Evolutionary conservation across 2,797 vertebrate species (phyloP).

Genomic region (Anisognathus igniventris): DNA sequence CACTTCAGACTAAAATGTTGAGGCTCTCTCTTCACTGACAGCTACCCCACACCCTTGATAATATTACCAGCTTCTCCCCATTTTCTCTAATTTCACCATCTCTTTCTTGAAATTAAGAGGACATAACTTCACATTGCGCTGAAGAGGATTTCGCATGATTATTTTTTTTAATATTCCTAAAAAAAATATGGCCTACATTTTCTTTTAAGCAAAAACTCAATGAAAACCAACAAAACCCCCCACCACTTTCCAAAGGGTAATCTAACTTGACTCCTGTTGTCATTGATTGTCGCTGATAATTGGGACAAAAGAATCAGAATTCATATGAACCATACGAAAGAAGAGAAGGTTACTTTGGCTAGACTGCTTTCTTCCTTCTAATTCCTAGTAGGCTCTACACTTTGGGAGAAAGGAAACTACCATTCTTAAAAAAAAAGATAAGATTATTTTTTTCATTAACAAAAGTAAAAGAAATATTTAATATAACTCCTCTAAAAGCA

Average conservation of each 20-base stretch:
- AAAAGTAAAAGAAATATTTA: background rate
- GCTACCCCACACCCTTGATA: background rate
- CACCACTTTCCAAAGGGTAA: background rate
- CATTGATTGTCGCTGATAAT: background rate
- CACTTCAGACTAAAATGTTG: background rate
- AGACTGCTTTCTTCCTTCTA: background rate
- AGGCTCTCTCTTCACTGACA: background rate
- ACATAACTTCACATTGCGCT: background rate
- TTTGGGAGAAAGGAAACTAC: fast-evolving
- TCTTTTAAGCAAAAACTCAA: background rate
- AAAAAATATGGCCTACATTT: background rate
- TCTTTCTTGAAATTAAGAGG: background rate
- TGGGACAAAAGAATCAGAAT: background rate
- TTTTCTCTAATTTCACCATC: background rate
- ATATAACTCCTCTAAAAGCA: fast-evolving
- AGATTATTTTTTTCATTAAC: background rate
- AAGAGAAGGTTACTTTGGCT: background rate
- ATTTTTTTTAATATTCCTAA: background rate
- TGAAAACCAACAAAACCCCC: fast-evolving
- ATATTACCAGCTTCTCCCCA: background rate
- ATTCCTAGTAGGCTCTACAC: background rate
- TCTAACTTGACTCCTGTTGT: background rate
- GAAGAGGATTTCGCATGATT: fast-evolving
- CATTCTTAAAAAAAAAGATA: background rate
- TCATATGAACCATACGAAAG: background rate